Evolutionary conservation across 2,888 invertebrate species (phyloP).

Genomic region (Heliconius aoede): DNA sequence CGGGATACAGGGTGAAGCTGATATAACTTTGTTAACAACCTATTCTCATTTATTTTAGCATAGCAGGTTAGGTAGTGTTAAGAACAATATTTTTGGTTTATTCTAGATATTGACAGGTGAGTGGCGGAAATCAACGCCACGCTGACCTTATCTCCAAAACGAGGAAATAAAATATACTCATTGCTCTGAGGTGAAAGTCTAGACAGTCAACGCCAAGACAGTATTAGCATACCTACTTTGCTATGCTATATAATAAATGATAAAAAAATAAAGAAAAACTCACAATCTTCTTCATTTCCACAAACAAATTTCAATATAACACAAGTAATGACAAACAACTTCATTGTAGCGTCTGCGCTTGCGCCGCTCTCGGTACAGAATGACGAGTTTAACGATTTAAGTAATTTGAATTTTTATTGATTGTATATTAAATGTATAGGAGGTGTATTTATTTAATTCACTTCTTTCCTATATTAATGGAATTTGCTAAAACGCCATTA

Average conservation of each 20-base stretch:
- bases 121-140: neutral
- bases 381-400: slow-evolving; percentile 14
- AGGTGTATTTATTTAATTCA: neutral
- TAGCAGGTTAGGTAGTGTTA: neutral
- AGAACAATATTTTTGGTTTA: too few relatives aligned
- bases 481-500: too few relatives aligned
- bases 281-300: slow-evolving; percentile 46
- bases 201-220: too few relatives aligned
- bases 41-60: too few relatives aligned
- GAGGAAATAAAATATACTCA: neutral
- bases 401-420: neutral
- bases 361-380: slow-evolving; percentile 25
- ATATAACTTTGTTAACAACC: too few relatives aligned
- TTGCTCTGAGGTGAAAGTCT: too few relatives aligned
- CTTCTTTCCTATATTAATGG: neutral
- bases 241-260: neutral
- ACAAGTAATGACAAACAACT: slow-evolving; percentile 31
- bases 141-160: neutral
- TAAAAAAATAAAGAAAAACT: slow-evolving; percentile 32
- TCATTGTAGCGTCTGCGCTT: slow-evolving; percentile 42
- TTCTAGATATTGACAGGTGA: neutral
- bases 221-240: neutral
- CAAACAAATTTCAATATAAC: slow-evolving; percentile 24
- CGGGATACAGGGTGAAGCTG: too few relatives aligned
- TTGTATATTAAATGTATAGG: neutral